These are phyloP conservation scores for Ophraella communa DNA, from an alignment of 2,888 invertebrate genomes.

Conservation along the genomic window DNA sequence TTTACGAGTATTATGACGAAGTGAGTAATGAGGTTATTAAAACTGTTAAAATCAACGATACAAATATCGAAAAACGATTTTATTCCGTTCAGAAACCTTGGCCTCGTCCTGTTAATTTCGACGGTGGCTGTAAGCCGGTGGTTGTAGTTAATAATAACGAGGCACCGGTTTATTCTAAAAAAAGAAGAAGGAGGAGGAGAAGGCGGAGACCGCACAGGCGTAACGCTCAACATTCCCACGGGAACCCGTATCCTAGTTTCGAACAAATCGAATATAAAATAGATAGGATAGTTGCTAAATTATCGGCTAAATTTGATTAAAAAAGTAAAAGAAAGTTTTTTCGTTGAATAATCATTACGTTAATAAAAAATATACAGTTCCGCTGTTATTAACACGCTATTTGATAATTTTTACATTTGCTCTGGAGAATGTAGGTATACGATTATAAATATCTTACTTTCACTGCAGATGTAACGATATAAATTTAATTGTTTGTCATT, in stretches of 20 bases:
- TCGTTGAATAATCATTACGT: no score
- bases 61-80: not conserved
- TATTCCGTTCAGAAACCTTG: not conserved
- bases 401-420: no score
- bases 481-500: no score
- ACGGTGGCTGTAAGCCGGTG: constrained; percentile 10
- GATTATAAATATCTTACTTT: no score
- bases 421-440: no score
- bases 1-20: constrained; percentile 25
- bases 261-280: constrained; percentile 19
- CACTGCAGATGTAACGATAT: no score
- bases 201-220: not conserved
- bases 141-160: constrained; percentile 18
- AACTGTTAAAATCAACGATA: not conserved
- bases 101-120: no score
- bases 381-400: no score
- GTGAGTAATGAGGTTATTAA: not conserved
- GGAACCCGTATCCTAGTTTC: not conserved
- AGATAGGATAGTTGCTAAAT: constrained; percentile 3
- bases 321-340: not conserved
- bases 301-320: not conserved
- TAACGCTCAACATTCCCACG: not conserved
- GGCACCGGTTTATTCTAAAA: constrained; percentile 1
- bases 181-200: not conserved
- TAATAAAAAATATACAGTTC: no score